Evolutionary conservation across 2,797 vertebrate genomes (phyloP).

Genomic region (Glyptemys insculpta): DNA sequence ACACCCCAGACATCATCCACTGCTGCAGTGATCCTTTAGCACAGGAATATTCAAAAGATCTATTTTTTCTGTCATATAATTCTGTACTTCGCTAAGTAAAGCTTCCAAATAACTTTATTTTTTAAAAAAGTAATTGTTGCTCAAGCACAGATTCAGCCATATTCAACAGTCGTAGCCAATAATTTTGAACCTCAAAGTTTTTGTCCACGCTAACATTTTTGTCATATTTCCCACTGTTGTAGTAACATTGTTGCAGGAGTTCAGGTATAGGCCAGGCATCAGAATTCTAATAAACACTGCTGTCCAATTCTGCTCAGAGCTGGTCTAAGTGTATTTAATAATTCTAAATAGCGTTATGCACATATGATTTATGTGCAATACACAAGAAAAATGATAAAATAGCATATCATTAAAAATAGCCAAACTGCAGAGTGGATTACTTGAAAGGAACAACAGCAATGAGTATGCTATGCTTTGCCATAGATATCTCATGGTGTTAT

Average conservation of each 20-base stretch:
- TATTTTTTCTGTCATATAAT: not conserved
- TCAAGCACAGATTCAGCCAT: not conserved
- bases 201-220: not conserved
- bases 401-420: not conserved
- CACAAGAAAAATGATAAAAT: accelerated
- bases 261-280: not conserved
- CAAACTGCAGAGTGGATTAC: not conserved
- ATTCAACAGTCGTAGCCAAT: not conserved
- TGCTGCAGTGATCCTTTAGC: not conserved
- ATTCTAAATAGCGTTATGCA: not conserved
- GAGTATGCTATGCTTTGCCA: accelerated
- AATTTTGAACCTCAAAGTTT: accelerated
- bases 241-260: not conserved
- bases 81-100: not conserved
- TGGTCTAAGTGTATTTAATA: not conserved
- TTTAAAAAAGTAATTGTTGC: not conserved
- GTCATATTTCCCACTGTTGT: not conserved
- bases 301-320: not conserved
- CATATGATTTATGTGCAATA: not conserved
- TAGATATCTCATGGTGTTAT: not conserved
- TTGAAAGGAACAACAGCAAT: not conserved
- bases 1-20: not conserved
- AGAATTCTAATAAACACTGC: not conserved
- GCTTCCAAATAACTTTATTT: not conserved
- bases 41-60: not conserved